Base-by-base conservation (phyloP, 2,113 vertebrate genomes). In the Daboia siamensis region DNA sequence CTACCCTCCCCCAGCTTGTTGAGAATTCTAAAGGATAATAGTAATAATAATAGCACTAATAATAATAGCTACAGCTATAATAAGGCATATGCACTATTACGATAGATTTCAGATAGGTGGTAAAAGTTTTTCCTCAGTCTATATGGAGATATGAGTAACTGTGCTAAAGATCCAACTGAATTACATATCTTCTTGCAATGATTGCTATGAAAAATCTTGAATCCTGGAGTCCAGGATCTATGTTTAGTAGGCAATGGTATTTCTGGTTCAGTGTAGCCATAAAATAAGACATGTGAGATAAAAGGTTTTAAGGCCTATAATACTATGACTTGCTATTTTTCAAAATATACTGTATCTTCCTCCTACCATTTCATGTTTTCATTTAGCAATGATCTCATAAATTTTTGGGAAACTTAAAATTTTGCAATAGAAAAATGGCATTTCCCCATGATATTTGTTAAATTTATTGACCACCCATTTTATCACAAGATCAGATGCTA, bases 211-310 rank as follows among this genome's bases (percentile, higher is more conserved):
- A 4, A 15, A 5, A 33, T 39, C 33, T 88, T 21, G 8, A 3
- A 17, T 12, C 87, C 24, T 59, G 55, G 87, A 20, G 33, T 11
- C 10, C 33, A 44, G 39, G 55, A 44, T 23, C 21, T 46, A 39
- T 56, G 33, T 89, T 56, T 89, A 89, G 39, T 57, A 13, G 55
- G 9, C 33, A 24, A 59, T 46, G 21, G 11, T 20, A 4, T 29
- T 3, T 13, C 92, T 94, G 48, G 6, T 54, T 91, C 21, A 59
- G 90, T 91, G 51, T 44, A 39, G 48, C 20, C 56, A 33, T 54
- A 57, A 57, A 29, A 24, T 3, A 1, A 0, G 0, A 23, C n/a
- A 10, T 3, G 20, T 55, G 6, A 0, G 51, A 55, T 51, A 74
- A 54, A 52, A 54, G 33, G 23, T 46, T 86, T 92, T 86, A 93